Conservation (phyloP, 2,797 vertebrate species). For the Pristis pectinata region DNA sequence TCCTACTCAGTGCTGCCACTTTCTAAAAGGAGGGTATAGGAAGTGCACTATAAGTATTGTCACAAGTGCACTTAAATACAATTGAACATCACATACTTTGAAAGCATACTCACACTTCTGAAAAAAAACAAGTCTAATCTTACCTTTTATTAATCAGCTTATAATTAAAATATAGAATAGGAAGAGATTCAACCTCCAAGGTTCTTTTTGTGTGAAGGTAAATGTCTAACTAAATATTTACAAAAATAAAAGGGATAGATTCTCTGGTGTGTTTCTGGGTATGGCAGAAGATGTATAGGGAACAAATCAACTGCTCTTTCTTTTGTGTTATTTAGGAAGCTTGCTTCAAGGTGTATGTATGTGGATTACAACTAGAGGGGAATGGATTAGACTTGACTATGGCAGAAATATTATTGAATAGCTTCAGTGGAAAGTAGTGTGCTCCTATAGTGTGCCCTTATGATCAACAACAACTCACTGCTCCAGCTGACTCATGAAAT, state of each 20-base stretch:
- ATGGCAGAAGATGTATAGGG: background rate
- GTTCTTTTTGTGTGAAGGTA: background rate
- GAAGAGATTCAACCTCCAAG: background rate
- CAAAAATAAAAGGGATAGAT: background rate
- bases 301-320: background rate
- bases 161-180: background rate
- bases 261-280: background rate
- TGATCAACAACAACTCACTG: background rate
- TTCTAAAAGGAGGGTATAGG: constrained; percentile 4
- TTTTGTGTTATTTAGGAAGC: background rate
- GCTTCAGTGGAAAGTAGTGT: too few species aligned
- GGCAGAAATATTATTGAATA: background rate
- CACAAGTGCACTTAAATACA: background rate
- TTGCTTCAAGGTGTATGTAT: background rate
- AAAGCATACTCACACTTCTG: background rate
- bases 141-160: background rate
- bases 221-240: constrained; percentile 21
- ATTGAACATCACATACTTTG: constrained; percentile 6
- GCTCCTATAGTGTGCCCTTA: too few species aligned
- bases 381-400: background rate
- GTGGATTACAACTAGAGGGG: background rate
- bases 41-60: background rate
- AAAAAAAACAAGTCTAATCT: constrained; percentile 19
- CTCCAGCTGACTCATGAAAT: background rate
- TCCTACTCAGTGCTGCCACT: background rate